Base-by-base conservation (phyloP, 2,113 vertebrate genomes). In the Paralichthys olivaceus region DNA sequence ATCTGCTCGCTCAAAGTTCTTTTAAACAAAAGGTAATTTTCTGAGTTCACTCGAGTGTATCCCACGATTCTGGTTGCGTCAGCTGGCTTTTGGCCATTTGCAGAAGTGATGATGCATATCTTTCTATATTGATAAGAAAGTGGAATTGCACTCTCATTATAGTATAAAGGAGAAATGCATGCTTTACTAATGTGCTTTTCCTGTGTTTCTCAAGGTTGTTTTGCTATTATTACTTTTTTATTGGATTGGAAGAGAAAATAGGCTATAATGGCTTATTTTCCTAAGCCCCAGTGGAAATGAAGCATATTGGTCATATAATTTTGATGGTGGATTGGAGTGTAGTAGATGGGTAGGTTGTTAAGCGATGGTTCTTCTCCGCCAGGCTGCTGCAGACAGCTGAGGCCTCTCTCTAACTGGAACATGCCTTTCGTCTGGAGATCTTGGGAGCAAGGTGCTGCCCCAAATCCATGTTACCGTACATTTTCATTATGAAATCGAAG, bases 251-350 rank as follows among this genome's bases (percentile, higher is more conserved):
- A 47, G 40, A 75, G 32, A 64, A 84, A 88, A 84, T 56, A n/a
- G 65, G 47, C 64, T 45, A 56, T 81, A 83, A 86, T 78, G 43
- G 49, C 32, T 19, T 57, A 57, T 72, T 77, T 69, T 73, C 75
- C 57, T 1, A 66, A 68, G 76, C 56, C 23, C 20, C 15, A 0
- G 3, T 53, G 70, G 79, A 84, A 78, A 80, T 13, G 1, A 15
- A 85, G 37, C 82, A 86, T 83, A 87, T 80, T 83, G 84, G 83
- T 77, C 68, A 59, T 82, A 77, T 87, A 23, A 85, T 85, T 79
- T 78, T 79, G 69, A 87, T 79, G 68, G 77, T 1, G 22, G 59
- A 25, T 28, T 22, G n/a, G 6, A 85, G 77, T 69, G 70, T 29
- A 29, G 23, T 43, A 68, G 68, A 68, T 1, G 23, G 40, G 57